phyloP scores from a whole-genome alignment of 1,140 invertebrate genomes.

The Rhynchophorus ferrugineus region DNA sequence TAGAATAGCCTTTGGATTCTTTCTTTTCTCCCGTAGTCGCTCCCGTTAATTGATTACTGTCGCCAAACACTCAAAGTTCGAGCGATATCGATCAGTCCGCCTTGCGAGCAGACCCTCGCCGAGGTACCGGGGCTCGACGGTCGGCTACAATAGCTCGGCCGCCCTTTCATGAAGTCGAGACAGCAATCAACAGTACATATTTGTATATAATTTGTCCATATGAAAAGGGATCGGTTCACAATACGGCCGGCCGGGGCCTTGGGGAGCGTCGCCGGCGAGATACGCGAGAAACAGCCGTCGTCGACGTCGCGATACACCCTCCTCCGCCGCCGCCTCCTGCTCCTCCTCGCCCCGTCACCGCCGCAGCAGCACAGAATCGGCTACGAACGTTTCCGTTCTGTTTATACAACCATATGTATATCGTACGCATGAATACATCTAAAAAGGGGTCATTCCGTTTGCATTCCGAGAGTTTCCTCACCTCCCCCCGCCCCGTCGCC shows the following conservation, averaged over 20 bases:
- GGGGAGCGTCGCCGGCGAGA: slow-evolving; percentile 11
- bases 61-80: no score
- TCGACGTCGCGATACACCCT: not conserved
- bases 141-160: no score
- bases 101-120: no score
- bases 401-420: slow-evolving; percentile 40
- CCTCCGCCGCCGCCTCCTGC: not conserved
- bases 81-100: no score
- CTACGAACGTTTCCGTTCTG: slow-evolving; percentile 15
- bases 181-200: slow-evolving; percentile 40
- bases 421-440: slow-evolving; percentile 39
- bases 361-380: not conserved
- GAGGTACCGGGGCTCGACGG: no score
- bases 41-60: no score
- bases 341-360: not conserved
- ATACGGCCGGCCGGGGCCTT: slow-evolving; percentile 5
- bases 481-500: no score
- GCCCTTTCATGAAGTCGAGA: slow-evolving; percentile 10
- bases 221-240: slow-evolving; percentile 33
- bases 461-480: slow-evolving; percentile 32
- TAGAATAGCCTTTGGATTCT: no score
- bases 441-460: slow-evolving; percentile 37
- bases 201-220: slow-evolving; percentile 43
- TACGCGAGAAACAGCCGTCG: slow-evolving; percentile 5
- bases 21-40: no score